Evolutionary conservation across 1,140 invertebrate species (phyloP), one percentile per base, ranked within the genome.

Genomic region (Pteromalus puparum): DNA sequence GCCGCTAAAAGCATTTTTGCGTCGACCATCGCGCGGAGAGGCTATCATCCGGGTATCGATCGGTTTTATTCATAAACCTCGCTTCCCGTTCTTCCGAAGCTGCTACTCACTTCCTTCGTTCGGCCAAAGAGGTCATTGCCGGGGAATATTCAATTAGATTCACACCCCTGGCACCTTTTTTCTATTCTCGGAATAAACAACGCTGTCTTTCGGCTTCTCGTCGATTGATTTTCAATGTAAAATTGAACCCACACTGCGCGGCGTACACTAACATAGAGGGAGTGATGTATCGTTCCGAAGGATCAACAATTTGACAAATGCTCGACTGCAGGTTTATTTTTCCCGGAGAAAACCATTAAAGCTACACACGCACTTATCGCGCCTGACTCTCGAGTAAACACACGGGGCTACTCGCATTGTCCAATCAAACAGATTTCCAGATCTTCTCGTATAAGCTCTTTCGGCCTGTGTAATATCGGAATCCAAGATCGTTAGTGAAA

Each of bases 1-100:
- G 15, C 38, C 85, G 89, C 89, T 93, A 92, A 93, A 93, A 93
- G 91, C 92, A 92, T 93, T 93, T 93, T 92, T 92, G 88, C 92
- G 92, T 93, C 90, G 88, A 89, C 88, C 90, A 90, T 91, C 90
- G 88, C 87, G 70, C 48, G 79, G 86, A 89, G 82, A 90, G 82
- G 86, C 90, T 91, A 91, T 91, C 90, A 92, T 92, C 84, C 86
- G 82, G 24, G 86, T 87, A 91, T 92, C 90, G 90, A 92, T 91
- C 88, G 87, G 65, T 87, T 90, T 91, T 90, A 91, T 91, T 91
- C 90, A 89, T 90, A 90, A 82, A 34, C 30, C 34, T 89, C 24
- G 21, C 24, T 13, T 30, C 67, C 90, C 89, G n/a, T 88, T 86
- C 72, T 46, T 81, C 72, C 68, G 78, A 21, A 12, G 12, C n/a